Evolutionary conservation across 2,888 invertebrate genomes (phyloP).

Genomic region (Trissoscelio sp.): DNA sequence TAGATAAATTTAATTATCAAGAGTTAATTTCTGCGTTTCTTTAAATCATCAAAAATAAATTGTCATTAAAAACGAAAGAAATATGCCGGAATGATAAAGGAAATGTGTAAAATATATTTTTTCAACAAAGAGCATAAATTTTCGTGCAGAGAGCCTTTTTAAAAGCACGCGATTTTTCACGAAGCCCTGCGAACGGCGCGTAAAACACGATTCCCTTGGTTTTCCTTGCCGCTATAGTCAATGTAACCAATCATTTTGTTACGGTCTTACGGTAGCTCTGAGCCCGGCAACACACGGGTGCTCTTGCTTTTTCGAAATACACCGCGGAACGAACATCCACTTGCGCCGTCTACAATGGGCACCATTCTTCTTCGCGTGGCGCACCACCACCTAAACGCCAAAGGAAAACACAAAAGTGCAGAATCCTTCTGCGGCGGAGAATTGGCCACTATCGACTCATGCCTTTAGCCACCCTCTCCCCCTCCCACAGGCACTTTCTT

Average conservation of each 20-base stretch:
- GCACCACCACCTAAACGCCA: conserved; percentile 52
- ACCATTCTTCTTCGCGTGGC: conserved; percentile 58
- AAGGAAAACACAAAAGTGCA: conserved; percentile 63
- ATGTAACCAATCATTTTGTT: conserved; percentile 66
- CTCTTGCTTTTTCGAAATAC: conserved; percentile 52
- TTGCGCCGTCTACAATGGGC: conserved; percentile 60
- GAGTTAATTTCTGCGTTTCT: too few species aligned
- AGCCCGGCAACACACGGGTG: conserved; percentile 27
- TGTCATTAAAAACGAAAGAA: conserved; percentile 12
- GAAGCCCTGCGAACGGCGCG: conserved; percentile 59
- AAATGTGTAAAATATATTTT: conserved; percentile 55
- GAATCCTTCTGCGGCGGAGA: conserved; percentile 54
- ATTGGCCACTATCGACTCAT: conserved; percentile 64
- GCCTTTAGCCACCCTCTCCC: not conserved
- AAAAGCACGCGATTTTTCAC: conserved; percentile 64
- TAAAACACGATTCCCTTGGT: conserved; percentile 62
- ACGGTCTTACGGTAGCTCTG: conserved; percentile 52
- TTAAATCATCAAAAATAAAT: conserved; percentile 16
- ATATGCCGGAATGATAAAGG: conserved; percentile 34
- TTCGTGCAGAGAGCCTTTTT: conserved; percentile 54
- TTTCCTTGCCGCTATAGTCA: conserved; percentile 46
- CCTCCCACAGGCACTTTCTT: conserved; percentile 53
- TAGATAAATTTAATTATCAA: too few species aligned
- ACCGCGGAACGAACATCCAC: conserved; percentile 58
- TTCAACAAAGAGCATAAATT: conserved; percentile 59